Evolutionary conservation across 2,797 vertebrate genomes (phyloP).

Genomic region (Thripadectes ignobilis): DNA sequence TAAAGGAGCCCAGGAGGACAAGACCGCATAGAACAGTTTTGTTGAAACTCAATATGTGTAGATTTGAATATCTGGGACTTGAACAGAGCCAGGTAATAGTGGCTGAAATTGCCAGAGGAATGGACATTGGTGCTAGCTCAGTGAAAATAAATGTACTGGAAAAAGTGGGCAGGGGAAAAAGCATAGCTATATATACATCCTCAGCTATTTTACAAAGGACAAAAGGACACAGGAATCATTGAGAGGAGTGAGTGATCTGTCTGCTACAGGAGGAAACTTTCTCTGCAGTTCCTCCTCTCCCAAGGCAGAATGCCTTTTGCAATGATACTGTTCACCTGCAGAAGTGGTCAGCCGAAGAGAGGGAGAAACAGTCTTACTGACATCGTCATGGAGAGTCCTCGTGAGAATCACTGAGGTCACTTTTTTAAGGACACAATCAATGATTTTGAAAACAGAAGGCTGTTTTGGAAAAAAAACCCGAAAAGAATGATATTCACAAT

Average conservation of each 20-base stretch:
- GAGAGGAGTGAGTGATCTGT: background rate
- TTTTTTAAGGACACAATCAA: background rate
- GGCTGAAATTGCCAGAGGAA: slow-evolving; percentile 40
- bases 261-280: slow-evolving; percentile 7
- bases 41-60: background rate
- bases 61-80: slow-evolving; percentile 6
- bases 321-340: background rate
- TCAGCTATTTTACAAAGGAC: slow-evolving; percentile 33
- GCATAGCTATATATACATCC: background rate
- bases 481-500: background rate
- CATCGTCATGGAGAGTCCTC: background rate
- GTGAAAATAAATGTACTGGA: slow-evolving; percentile 61
- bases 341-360: background rate
- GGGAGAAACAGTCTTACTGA: background rate
- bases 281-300: background rate
- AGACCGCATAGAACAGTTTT: background rate
- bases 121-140: slow-evolving; percentile 50
- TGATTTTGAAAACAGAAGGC: background rate
- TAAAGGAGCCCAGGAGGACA: background rate
- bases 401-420: background rate
- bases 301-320: background rate
- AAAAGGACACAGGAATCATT: slow-evolving; percentile 31
- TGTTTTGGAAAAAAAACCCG: background rate
- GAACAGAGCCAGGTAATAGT: slow-evolving; percentile 17
- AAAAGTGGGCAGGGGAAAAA: slow-evolving; percentile 34